Conservation (phyloP, 1,140 invertebrate genomes). For the Wasmannia auropunctata region DNA sequence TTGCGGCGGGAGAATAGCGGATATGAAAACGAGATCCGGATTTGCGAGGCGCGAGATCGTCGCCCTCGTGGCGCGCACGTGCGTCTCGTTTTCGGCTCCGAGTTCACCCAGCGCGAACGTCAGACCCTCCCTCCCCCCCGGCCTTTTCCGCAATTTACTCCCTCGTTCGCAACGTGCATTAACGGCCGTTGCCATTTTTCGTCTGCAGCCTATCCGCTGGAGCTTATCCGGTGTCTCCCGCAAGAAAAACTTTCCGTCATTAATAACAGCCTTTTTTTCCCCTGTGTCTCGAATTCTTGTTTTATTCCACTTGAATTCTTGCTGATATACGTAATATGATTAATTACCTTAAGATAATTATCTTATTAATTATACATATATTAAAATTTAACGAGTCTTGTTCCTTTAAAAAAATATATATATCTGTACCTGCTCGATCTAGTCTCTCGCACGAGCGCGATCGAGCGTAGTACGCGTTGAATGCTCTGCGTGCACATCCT, state of each 20-base stretch:
- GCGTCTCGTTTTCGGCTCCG: background rate
- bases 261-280: constrained; percentile 18
- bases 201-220: background rate
- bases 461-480: background rate
- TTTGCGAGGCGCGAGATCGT: constrained; percentile 56
- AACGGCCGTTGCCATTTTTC: background rate
- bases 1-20: background rate
- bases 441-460: background rate
- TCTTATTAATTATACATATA: background rate
- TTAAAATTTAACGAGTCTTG: background rate
- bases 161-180: background rate
- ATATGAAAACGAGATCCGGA: constrained; percentile 45
- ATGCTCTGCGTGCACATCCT: background rate
- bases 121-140: background rate
- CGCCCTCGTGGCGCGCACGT: constrained; percentile 59
- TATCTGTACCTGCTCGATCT: background rate
- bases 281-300: background rate
- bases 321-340: background rate
- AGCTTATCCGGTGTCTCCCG: background rate
- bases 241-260: background rate
- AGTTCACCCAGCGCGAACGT: background rate
- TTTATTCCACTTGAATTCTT: background rate
- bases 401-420: too few species aligned
- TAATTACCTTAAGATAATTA: background rate
- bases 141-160: background rate